Evolutionary conservation across 2,113 vertebrate genomes (phyloP).

Genomic region (Leptosomus discolor): DNA sequence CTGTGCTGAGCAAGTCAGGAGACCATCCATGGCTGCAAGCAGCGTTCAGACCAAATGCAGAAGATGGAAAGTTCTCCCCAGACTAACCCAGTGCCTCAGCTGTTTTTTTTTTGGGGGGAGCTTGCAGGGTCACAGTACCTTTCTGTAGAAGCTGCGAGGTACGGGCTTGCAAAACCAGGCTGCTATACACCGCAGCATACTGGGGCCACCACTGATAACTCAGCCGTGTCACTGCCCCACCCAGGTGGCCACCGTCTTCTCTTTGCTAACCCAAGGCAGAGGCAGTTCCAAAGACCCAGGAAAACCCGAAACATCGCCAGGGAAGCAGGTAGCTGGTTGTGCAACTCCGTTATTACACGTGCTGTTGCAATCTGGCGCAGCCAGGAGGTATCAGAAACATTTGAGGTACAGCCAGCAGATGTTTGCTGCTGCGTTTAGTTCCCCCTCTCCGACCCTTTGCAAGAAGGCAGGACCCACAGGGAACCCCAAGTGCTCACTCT

Average conservation of each 20-base stretch:
- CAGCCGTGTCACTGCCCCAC: neutral
- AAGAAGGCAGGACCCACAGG: neutral
- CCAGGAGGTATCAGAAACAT: neutral
- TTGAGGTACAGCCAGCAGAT: neutral
- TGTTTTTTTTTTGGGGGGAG: neutral
- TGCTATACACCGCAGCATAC: fast-evolving
- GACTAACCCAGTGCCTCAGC: neutral
- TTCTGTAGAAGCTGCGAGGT: neutral
- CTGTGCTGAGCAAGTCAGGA: neutral
- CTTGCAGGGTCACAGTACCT: neutral
- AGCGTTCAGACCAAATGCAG: neutral
- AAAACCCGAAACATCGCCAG: neutral
- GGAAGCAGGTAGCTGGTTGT: neutral
- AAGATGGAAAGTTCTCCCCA: neutral
- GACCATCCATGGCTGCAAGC: neutral
- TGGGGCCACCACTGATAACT: neutral
- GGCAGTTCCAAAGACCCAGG: neutral
- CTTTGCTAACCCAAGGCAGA: neutral
- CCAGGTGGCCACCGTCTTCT: neutral
- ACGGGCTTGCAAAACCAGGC: neutral
- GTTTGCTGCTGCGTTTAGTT: neutral
- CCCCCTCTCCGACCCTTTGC: fast-evolving
- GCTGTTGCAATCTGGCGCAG: neutral
- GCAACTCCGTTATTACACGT: neutral
- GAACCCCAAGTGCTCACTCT: neutral